Base-by-base conservation (phyloP, 1,140 invertebrate genomes). In the Doryteuthis pealeii region DNA sequence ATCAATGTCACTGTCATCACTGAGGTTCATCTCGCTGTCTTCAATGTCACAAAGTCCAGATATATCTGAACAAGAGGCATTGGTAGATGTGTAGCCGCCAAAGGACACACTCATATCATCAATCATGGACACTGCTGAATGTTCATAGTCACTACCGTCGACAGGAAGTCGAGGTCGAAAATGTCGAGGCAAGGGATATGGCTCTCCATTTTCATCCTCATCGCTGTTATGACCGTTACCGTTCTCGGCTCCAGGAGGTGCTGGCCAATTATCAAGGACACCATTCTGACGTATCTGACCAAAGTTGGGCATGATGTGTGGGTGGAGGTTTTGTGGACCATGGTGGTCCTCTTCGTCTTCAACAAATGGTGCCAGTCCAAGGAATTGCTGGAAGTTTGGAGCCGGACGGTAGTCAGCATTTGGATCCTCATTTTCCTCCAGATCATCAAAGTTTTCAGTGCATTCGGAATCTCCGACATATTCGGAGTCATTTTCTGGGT, bases 41-140 rank as follows among this genome's bases (percentile, higher is more conserved):
- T 96, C 95, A 83, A 96, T 95, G 90, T 96, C 95, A 90, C 95
- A 96, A 40, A 96, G 73, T 58, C 84, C 90, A 30, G 94, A 95
- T 70, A 95, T 90, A 87, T 95, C 94, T 87, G 94, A 96, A 84
- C 93, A 84, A 18, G 87, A 88, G 12, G 84, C 87, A 71, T 87
- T 93, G 76, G 92, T 93, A 22, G 87, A 88, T 6, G 92, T 92
- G 65, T 91, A 92, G 66, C 90, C 90, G 71, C 90, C 90, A 70
- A 91, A 90, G 49, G 94, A 90, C 76, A 95, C 88, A 54, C 93
- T 94, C 87, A 93, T 91, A 74, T 92, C 90, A 86, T 94, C 93
- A 70, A 81, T 82, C 91, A 88, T 88, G 76, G 80, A 82, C 10
- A 77, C 77, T n/a, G 76, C 49, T 22, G 79, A 78, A 18, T 75